phyloP scores from a whole-genome alignment of 2,113 vertebrate species.

The human (Homo sapiens) region DNA sequence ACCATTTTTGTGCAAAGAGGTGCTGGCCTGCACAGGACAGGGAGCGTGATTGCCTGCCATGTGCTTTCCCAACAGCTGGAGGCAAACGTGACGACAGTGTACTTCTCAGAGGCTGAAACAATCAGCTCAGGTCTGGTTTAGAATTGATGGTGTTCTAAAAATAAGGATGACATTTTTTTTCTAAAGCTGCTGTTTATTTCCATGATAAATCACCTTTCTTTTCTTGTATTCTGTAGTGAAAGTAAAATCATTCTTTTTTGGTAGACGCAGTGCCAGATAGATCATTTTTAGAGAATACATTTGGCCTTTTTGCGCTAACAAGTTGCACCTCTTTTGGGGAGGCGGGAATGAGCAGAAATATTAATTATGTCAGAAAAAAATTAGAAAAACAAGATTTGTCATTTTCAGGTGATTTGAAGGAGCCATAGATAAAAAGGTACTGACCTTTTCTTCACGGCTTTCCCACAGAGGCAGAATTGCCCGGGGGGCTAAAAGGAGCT shows the following conservation, averaged over 20 bases:
- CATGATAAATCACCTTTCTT: constrained; percentile 48
- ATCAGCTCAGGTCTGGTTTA: not conserved
- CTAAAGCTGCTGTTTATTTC: constrained; percentile 58
- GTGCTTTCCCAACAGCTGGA: not conserved
- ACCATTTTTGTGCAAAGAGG: no score
- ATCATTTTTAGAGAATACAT: constrained; percentile 14
- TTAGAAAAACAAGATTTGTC: not conserved
- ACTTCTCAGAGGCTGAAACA: not conserved
- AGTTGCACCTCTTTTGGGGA: not conserved
- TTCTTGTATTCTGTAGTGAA: constrained; percentile 13
- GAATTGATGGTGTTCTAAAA: constrained; percentile 56
- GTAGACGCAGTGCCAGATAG: not conserved
- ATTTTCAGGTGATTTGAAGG: constrained; percentile 7
- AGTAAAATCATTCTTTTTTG: constrained; percentile 32
- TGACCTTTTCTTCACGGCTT: not conserved
- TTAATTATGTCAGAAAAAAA: not conserved
- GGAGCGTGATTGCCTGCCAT: fast-evolving
- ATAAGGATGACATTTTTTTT: not conserved
- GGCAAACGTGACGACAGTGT: fast-evolving
- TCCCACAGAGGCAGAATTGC: not conserved
- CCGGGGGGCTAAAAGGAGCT: not conserved
- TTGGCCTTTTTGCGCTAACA: constrained; percentile 25
- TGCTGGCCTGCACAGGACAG: not conserved
- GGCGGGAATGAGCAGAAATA: constrained; percentile 18
- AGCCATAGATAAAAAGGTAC: not conserved